Conservation (phyloP, 2,888 invertebrate genomes). For the Lingula anatina region DNA sequence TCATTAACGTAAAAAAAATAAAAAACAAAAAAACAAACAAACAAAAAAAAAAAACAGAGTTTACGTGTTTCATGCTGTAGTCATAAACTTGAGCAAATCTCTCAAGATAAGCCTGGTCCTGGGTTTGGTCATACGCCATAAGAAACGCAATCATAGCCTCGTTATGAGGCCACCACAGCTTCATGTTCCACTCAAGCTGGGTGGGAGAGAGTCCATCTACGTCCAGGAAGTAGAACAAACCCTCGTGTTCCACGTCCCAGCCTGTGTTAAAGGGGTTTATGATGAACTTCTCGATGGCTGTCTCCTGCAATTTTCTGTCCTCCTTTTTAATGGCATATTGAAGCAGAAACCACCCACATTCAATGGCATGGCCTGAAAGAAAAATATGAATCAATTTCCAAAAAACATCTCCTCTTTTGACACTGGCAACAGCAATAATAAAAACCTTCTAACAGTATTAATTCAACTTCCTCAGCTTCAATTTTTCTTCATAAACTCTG, state of each 20-base stretch:
- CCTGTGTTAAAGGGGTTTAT: constrained; percentile 22
- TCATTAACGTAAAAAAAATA: too few relatives aligned
- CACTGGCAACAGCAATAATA: too few relatives aligned
- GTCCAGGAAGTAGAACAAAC: constrained; percentile 37
- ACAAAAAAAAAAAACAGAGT: too few relatives aligned
- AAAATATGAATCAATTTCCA: too few relatives aligned
- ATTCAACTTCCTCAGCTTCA: too few relatives aligned
- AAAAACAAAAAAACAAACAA: too few relatives aligned
- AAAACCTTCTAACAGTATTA: too few relatives aligned
- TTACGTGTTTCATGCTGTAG: constrained; percentile 32
- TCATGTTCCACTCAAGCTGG: constrained; percentile 45
- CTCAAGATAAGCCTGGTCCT: constrained; percentile 20
- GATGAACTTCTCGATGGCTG: constrained; percentile 32
- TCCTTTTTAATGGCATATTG: constrained; percentile 16
- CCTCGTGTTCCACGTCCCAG: constrained; percentile 32
- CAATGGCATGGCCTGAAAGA: constrained; percentile 37
- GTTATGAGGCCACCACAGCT: constrained; percentile 43
- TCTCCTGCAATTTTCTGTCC: constrained; percentile 16
- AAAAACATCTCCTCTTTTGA: too few relatives aligned
- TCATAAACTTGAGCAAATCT: constrained; percentile 32
- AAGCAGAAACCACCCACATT: constrained; percentile 41
- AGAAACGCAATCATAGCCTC: constrained; percentile 40
- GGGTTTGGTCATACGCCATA: constrained; percentile 34
- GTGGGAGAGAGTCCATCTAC: constrained; percentile 23
- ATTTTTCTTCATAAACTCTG: too few relatives aligned